phyloP scores from a whole-genome alignment of 2,113 vertebrate genomes.

The Austrofundulus limnaeus region DNA sequence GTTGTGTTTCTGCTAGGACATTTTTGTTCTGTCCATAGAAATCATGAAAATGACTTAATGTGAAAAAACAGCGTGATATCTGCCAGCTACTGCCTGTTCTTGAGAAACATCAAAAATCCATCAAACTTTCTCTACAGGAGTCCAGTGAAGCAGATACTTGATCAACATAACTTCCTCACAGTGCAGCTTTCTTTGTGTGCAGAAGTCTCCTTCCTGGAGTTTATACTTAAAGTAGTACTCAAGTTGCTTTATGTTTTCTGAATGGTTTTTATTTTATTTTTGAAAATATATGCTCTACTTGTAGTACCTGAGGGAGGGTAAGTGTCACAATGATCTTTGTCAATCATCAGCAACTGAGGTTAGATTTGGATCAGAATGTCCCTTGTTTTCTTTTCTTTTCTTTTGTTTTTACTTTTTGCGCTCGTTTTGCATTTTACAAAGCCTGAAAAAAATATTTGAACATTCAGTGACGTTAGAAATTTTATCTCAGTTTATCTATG shows the following conservation, averaged over 20 bases:
- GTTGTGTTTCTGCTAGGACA: slow-evolving; percentile 6
- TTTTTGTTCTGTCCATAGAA: slow-evolving; percentile 13
- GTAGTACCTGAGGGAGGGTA: neutral
- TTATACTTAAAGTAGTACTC: neutral
- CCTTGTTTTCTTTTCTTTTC: neutral
- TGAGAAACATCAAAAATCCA: slow-evolving; percentile 29
- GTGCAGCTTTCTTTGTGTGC: neutral
- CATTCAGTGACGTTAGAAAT: too few species aligned
- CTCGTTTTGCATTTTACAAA: neutral
- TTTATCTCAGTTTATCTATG: too few species aligned
- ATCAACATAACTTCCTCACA: neutral
- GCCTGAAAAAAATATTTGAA: neutral
- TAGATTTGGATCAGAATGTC: neutral
- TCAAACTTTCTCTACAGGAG: slow-evolving; percentile 24
- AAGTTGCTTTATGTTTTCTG: neutral
- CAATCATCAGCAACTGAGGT: neutral
- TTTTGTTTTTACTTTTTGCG: too few species aligned
- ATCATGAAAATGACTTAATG: slow-evolving; percentile 8
- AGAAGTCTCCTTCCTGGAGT: too few species aligned
- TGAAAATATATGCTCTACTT: neutral
- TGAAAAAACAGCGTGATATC: slow-evolving; percentile 21
- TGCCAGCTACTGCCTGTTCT: slow-evolving; percentile 21
- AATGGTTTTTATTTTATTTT: neutral
- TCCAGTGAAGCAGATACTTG: neutral
- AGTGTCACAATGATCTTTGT: neutral